Base-by-base conservation (phyloP, 2,888 invertebrate genomes). In the Lasioglossum zephyrum region DNA sequence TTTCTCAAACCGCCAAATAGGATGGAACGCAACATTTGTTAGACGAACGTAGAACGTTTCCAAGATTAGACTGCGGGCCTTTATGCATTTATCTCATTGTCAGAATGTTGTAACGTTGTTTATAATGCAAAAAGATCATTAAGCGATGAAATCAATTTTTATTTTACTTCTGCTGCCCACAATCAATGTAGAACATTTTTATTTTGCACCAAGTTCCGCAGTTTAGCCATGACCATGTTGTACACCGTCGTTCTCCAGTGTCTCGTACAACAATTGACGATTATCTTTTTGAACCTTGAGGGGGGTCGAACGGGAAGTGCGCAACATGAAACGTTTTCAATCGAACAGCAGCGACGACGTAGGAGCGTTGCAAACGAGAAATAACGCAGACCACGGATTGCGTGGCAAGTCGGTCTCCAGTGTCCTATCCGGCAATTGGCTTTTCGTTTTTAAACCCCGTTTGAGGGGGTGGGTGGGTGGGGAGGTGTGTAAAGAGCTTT, bases 371-470 rank as follows among this genome's bases (percentile, higher is more conserved):
- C 60, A 16, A 26, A 16, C 13, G 60, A 63, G 60, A 63, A 63
- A 31, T 63, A 31, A 63, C 16, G 60, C 60, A 60, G 60, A 60
- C 26, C 60, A 60, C 16, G 26, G 60, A 5, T n/a, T 26, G 60
- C 26, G 13, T 53, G 53, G 60, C 60, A 26, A 9, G 60, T 60
- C 47, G 6, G 31, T 41, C 41, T 57, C 8, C 36, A 9, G 69
- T 31, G 22, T 69, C 39, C 31, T 31, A 63, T 31, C 60, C 60
- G 60, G 60, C 60, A 63, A 63, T 63, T 63, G 60, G 60, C 60
- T 69, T 69, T 36, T 22, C 69, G 69, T 36, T 31, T 36, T 63
- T 63, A 63, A 63, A 63, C 26, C 60, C 60, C 60, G 60, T 53
- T 53, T 22, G 60, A 31, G 60, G 60, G 60, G 60, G 60, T 26